Evolutionary conservation across 2,113 vertebrate genomes (phyloP), one percentile per base, ranked within the genome.

Genomic region (Ursus arctos): DNA sequence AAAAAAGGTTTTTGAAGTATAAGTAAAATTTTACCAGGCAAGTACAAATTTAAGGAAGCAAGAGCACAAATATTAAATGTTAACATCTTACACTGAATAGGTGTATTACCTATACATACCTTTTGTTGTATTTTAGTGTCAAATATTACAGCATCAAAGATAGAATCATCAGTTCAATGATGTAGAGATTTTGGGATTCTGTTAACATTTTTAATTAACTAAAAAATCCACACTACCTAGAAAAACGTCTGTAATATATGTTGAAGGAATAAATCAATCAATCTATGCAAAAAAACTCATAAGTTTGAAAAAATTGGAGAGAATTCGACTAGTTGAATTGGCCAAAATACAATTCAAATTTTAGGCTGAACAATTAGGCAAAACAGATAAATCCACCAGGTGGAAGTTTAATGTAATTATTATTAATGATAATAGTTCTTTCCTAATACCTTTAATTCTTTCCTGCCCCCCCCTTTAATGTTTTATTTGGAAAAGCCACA

Each of bases 221-320:
- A 67, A n/a, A 53, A 81, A 51, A 10, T 7, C 1, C 7, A 12
- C 9, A 71, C 7, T 26, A 71, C 2, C 11, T 15, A 77, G 36
- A 76, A 89, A 79, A 49, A 79, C 7, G n/a, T 12, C 15, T 51
- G 2, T 31, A 51, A 57, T 82, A 83, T 40, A 55, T 82, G 71
- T 24, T 74, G 33, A 88, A 65, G 26, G 2, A 87, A 79, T 79
- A 19, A 85, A 51, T 21, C 22, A 59, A 36, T 10, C 88, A 33
- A 33, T 51, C 49, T 80, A 91, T 81, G 59, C 40, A 2, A 88
- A 57, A 40, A 88, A 77, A 40, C 2, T 59, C 9, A 28, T 40
- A 89, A 88, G 84, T 55, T 93, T 7, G 55, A 92, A 81, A n/a
- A 82, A 71, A 76, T 74, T 67, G 15, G 95, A 86, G 57, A 83